Conservation (phyloP, 2,113 vertebrate species). For the Pholis gunnellus region DNA sequence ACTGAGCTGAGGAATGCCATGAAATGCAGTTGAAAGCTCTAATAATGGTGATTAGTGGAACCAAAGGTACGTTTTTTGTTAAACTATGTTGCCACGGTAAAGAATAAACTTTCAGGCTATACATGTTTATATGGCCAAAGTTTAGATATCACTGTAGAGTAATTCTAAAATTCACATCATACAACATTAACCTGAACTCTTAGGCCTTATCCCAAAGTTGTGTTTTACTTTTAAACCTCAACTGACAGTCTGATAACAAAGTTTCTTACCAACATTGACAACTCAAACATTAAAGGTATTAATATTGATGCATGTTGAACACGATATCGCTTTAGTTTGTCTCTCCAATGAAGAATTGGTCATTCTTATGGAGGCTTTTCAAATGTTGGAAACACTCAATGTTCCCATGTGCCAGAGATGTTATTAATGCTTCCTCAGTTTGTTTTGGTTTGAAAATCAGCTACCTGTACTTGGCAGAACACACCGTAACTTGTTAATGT, state of each 20-base stretch:
- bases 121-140: neutral
- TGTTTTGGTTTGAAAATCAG: slow-evolving; percentile 65
- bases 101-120: neutral
- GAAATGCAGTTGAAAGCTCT: neutral
- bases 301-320: slow-evolving; percentile 20
- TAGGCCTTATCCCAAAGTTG: neutral
- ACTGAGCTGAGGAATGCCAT: neutral
- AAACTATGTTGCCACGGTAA: neutral
- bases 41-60: neutral
- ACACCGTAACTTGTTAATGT: slow-evolving; percentile 34
- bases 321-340: slow-evolving; percentile 21
- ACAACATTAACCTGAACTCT: neutral
- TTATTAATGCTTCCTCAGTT: slow-evolving; percentile 71
- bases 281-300: slow-evolving; percentile 9
- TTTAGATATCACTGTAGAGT: neutral
- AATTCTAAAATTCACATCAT: neutral
- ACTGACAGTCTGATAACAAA: neutral
- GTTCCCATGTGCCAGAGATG: slow-evolving; percentile 41
- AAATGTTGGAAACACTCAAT: slow-evolving; percentile 35
- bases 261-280: neutral
- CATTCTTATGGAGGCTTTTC: slow-evolving; percentile 29
- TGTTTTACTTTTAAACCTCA: slow-evolving; percentile 8
- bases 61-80: neutral
- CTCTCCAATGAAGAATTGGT: slow-evolving; percentile 17
- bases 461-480: slow-evolving; percentile 67